Percentiles rank a stretch among this genome's conserved stretches.
Conservation (phyloP, 2,888 invertebrate species). For the Craniophora ligustri region DNA sequence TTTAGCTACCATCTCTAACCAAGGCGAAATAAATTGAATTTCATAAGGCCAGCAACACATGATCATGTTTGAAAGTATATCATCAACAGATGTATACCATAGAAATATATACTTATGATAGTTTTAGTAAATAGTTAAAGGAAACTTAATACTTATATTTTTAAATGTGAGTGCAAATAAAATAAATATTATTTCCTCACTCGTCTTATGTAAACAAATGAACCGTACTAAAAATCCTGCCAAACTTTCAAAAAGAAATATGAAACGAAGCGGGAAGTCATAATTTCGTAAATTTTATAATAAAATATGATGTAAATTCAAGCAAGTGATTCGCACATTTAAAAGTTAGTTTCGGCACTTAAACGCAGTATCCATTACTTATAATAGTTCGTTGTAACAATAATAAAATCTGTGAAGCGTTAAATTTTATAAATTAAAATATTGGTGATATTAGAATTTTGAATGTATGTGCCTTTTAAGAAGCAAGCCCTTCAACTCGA, state of each 20-base stretch:
- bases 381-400: constrained; percentile 4
- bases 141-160: too few species aligned
- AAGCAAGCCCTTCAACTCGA: constrained; percentile 40
- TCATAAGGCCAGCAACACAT: too few species aligned
- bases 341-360: constrained; percentile 7
- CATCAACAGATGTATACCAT: too few species aligned
- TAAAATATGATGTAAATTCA: not conserved
- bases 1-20: constrained; percentile 47
- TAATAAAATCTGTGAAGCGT: too few species aligned
- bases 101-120: too few species aligned
- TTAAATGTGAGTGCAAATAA: too few species aligned
- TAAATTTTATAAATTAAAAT: constrained; percentile 27
- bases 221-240: not conserved
- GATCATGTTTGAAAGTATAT: too few species aligned
- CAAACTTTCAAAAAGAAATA: constrained; percentile 6
- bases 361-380: not conserved
- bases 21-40: too few species aligned
- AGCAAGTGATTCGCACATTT: not conserved
- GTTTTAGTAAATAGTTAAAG: too few species aligned
- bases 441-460: constrained; percentile 31
- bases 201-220: not conserved
- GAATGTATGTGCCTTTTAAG: constrained; percentile 50
- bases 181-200: too few species aligned
- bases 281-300: not conserved
- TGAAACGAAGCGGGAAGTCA: constrained; percentile 19